Percentiles rank a stretch among this genome's conserved stretches.
Conservation (phyloP, 2,888 invertebrate genomes). For the Aethes cnicana region DNA sequence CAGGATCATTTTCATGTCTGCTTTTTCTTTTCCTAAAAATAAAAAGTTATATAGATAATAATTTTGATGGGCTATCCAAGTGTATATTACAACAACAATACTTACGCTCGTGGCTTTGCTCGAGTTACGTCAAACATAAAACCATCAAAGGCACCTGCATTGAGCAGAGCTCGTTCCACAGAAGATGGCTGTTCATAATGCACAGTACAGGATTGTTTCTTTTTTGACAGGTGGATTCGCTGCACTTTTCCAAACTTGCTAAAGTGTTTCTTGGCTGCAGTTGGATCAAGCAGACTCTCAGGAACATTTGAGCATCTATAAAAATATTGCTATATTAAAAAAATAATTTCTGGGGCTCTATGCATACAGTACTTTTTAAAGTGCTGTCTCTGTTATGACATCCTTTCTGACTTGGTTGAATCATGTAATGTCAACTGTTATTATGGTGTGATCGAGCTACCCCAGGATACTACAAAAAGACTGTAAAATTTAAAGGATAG, state of each 20-base stretch:
- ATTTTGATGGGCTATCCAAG: not conserved
- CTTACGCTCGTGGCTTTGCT: slow-evolving; percentile 73
- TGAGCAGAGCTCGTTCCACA: slow-evolving; percentile 82
- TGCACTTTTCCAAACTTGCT: slow-evolving; percentile 87
- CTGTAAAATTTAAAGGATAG: too few relatives aligned
- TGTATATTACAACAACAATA: slow-evolving; percentile 27
- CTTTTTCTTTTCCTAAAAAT: slow-evolving; percentile 57
- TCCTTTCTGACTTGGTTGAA: too few relatives aligned
- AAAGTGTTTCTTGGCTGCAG: slow-evolving; percentile 85
- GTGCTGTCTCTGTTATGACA: too few relatives aligned
- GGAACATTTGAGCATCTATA: slow-evolving; percentile 85
- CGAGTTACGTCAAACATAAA: slow-evolving; percentile 83
- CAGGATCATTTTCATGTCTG: slow-evolving; percentile 75
- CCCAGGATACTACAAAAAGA: too few relatives aligned
- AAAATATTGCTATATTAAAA: too few relatives aligned
- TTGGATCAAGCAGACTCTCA: slow-evolving; percentile 82
- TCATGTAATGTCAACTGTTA: too few relatives aligned
- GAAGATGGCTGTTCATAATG: slow-evolving; percentile 85
- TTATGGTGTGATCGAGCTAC: too few relatives aligned
- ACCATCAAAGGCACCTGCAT: slow-evolving; percentile 84
- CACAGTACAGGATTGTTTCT: slow-evolving; percentile 85
- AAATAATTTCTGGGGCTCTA: too few relatives aligned
- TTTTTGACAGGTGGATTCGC: slow-evolving; percentile 84
- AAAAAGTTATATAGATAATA: slow-evolving; percentile 4
- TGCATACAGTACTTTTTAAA: too few relatives aligned